Percentiles rank a stretch among this genome's conserved stretches.
phyloP scores from a whole-genome alignment of 2,113 vertebrate genomes.

The Spilogale gracilis region DNA sequence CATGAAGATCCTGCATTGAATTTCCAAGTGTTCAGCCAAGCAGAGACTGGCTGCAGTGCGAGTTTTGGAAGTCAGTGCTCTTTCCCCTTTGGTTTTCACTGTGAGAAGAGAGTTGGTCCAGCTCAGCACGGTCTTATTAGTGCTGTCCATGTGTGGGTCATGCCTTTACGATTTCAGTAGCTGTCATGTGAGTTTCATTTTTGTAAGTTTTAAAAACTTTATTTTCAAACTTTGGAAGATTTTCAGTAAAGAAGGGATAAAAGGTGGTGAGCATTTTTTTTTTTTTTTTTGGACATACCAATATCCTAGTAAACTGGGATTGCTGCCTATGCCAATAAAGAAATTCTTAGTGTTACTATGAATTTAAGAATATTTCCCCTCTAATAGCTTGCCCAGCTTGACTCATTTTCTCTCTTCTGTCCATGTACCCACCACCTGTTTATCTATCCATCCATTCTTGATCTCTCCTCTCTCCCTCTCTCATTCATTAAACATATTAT shows the following conservation, averaged over 20 bases:
- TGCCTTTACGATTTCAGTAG: not conserved
- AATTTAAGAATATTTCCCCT: constrained; percentile 11
- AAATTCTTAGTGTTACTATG: not conserved
- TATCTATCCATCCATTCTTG: not conserved
- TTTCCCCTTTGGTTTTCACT: not conserved
- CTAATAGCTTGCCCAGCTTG: not conserved
- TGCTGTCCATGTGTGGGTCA: too few species aligned
- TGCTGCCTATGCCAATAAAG: not conserved
- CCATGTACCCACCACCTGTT: not conserved
- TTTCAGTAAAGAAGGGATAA: not conserved
- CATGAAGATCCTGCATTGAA: not conserved
- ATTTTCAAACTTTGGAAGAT: not conserved
- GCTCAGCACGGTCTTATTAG: not conserved
- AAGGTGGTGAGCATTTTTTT: not conserved
- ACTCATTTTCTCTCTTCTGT: not conserved
- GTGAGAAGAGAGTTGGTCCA: not conserved
- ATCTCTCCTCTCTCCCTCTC: not conserved
- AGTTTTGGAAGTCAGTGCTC: not conserved
- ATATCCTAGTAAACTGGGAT: not conserved
- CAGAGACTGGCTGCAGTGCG: not conserved
- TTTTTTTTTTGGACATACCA: not conserved
- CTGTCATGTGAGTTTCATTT: not conserved
- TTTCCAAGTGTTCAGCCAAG: not conserved
- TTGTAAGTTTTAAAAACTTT: not conserved
- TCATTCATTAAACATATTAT: not conserved